A percentile compares a stretch with the other conserved stretches of the same genome.
phyloP scores from a whole-genome alignment of 30 jellyfish, hydroid and myxozoan species.

The Hydractinia echinata region DNA sequence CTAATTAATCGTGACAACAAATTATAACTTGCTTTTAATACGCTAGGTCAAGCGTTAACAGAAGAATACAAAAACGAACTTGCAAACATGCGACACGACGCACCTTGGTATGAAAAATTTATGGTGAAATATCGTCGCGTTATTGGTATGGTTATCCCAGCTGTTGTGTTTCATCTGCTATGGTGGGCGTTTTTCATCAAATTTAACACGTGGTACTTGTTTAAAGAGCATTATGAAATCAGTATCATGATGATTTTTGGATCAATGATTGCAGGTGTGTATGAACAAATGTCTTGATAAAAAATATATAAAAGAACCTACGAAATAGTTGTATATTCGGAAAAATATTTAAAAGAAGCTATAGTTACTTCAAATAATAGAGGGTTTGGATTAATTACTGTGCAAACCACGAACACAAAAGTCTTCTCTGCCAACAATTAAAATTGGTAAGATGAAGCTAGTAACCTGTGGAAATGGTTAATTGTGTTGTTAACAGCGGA shows the following conservation, averaged over 20 bases:
- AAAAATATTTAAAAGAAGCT: too few species aligned
- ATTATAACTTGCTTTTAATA: not conserved
- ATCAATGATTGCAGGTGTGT: slow-evolving; percentile 11
- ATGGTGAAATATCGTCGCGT: slow-evolving; percentile 2
- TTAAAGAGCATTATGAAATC: not conserved
- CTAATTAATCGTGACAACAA: too few species aligned
- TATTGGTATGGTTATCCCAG: slow-evolving; percentile 11
- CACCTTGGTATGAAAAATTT: slow-evolving; percentile 14
- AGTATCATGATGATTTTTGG: slow-evolving; percentile 14
- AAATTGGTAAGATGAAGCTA: too few species aligned
- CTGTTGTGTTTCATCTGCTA: not conserved
- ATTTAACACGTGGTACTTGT: not conserved
- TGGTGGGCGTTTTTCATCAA: slow-evolving; percentile 26
- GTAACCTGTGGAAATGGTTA: too few species aligned
- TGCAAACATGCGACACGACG: not conserved
- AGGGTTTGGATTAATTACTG: too few species aligned
- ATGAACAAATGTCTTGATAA: too few species aligned
- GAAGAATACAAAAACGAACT: not conserved
- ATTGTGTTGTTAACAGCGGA: too few species aligned
- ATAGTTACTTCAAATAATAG: too few species aligned
- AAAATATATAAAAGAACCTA: too few species aligned
- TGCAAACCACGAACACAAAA: too few species aligned
- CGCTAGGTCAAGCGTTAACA: slow-evolving; percentile 10
- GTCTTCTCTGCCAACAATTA: too few species aligned
- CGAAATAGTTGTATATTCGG: too few species aligned